A percentile compares a stretch with the other conserved stretches of the same genome.
Conservation (phyloP, 2,113 vertebrate genomes). For the Rhodinocichla rosea region DNA sequence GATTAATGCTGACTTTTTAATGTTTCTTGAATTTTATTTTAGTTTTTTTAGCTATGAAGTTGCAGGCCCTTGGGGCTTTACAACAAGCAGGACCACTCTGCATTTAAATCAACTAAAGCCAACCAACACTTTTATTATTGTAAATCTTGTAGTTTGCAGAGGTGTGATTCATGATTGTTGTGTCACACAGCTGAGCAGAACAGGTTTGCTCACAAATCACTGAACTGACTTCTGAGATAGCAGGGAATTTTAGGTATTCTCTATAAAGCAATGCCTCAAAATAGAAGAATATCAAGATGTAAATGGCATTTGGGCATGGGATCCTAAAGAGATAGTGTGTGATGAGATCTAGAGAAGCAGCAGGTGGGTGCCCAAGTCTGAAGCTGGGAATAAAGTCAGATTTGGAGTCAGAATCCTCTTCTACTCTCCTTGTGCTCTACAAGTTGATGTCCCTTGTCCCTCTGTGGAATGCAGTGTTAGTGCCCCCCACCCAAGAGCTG, state of each 20-base stretch:
- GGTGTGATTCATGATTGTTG: background rate
- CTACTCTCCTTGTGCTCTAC: background rate
- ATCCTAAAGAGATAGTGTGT: background rate
- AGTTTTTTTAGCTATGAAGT: background rate
- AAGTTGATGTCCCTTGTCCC: background rate
- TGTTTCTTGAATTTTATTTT: background rate
- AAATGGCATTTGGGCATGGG: background rate
- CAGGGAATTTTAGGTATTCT: background rate
- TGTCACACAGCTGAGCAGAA: background rate
- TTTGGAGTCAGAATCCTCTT: background rate
- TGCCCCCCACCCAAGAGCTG: background rate
- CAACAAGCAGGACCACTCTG: accelerated
- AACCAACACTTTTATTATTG: background rate
- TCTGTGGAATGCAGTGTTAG: background rate
- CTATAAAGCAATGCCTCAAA: background rate
- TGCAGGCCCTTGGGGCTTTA: background rate
- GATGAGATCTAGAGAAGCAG: background rate
- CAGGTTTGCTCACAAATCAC: background rate
- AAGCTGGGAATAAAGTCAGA: background rate
- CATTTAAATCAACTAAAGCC: background rate
- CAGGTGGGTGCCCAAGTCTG: background rate
- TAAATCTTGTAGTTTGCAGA: background rate
- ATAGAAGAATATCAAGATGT: background rate
- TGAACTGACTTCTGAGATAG: background rate
- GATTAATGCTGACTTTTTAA: background rate